Evolutionary conservation across 1,140 invertebrate species (phyloP), one percentile per base, ranked within the genome.

Genomic region (Cotesia chilonis): DNA sequence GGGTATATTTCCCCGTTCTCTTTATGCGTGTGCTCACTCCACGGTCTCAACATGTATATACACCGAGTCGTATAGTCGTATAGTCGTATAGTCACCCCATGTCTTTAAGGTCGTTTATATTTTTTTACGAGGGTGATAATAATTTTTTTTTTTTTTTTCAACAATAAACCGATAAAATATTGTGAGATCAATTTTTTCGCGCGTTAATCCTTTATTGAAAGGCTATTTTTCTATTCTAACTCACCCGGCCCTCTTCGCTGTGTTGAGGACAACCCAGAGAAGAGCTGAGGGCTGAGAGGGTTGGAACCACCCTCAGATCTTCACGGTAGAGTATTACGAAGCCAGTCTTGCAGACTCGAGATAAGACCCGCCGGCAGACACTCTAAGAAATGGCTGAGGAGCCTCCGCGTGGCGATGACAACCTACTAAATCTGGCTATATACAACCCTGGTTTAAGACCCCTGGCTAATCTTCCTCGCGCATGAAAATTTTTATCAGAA

Each of bases 271-370:
- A 28, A 1, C 28, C 0, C 17, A 17, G 17, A 17, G 17, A 17
- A 17, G 17, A 28, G 3, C 28, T 28, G 28, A 28, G 28, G 28
- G 28, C 28, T 28, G 28, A 28, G 1, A 28, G 28, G 3, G 28
- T 1, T 28, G 28, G 28, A 28, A 28, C 28, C 28, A 28, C 28
- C 28, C 28, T 28, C 28, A 28, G 54, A 20, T n/a, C 54, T 20
- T 87, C 60, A 74, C 75, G 41, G 69, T 68, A 79, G 80, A 78
- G 81, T 83, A 86, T 86, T 86, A 86, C 82, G 75, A 82, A 77
- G 85, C 80, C 85, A 87, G 82, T 86, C 84, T 87, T 86, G 85
- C 85, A 85, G 81, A 87, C 76, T 81, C 68, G 76, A 85, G 85
- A 87, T 87, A 87, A 86, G 85, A 72, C 73, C 77, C 74, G 76